Evolutionary conservation across 2,113 vertebrate species (phyloP).

Genomic region (Clupea harengus): DNA sequence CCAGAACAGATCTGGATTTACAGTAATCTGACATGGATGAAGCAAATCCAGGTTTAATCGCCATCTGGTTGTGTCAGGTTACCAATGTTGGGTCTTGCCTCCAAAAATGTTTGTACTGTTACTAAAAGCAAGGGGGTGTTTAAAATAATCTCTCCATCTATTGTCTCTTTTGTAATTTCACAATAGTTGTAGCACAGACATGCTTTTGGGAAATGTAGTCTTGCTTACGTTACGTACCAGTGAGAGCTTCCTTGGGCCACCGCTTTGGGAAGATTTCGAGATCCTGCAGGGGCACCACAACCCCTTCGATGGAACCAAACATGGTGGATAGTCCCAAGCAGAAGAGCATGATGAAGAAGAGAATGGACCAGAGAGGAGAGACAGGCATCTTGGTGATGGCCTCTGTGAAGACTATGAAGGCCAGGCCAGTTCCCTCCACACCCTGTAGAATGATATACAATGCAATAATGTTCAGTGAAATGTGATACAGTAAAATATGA

Average conservation of each 20-base stretch:
- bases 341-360: slow-evolving; percentile 84
- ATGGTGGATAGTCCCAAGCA: slow-evolving; percentile 83
- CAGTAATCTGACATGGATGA: too few species aligned
- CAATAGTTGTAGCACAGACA: background rate
- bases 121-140: background rate
- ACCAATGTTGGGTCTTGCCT: too few species aligned
- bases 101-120: too few species aligned
- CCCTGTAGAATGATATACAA: slow-evolving; percentile 60
- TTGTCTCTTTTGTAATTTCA: background rate
- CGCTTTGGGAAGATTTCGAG: slow-evolving; percentile 65
- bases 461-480: background rate
- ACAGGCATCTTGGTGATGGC: slow-evolving; percentile 82
- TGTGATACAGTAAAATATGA: background rate
- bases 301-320: slow-evolving; percentile 81
- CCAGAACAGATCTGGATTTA: too few species aligned
- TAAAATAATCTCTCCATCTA: background rate
- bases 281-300: slow-evolving; percentile 75
- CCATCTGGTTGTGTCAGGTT: too few species aligned
- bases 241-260: slow-evolving; percentile 77
- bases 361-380: slow-evolving; percentile 77
- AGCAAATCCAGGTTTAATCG: too few species aligned
- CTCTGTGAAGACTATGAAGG: slow-evolving; percentile 83
- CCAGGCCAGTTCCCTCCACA: slow-evolving; percentile 79
- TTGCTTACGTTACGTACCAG: slow-evolving; percentile 60
- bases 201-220: background rate